Evolutionary conservation across 2,113 vertebrate species (phyloP), one percentile per base, ranked within the genome.

Genomic region (Sitta europaea): DNA sequence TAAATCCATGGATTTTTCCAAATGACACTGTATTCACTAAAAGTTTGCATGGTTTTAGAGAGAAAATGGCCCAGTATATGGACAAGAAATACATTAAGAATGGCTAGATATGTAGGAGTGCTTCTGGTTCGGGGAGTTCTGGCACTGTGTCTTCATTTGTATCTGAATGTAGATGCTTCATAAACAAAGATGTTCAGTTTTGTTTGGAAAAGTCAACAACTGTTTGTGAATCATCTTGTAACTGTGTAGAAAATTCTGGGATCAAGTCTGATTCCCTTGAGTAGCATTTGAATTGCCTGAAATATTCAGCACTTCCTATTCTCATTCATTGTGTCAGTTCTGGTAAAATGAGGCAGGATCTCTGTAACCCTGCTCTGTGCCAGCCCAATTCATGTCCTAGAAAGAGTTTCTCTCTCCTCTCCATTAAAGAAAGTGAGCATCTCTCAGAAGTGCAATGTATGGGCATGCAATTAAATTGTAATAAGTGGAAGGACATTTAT

Each of bases 61-160:
- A 36, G 43, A 51, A 71, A 87, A 74, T 51, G 17, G 10, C 9
- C 27, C 7, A 17, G 29, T 38, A 21, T 14, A 40, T 71, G 33
- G 31, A 27, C 23, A 67, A 48, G 25, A 55, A 29, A 22, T 63
- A 31, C 15, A 14, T 72, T 85, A 62, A 31, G 14, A 40, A 23
- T 75, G 28, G 28, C 15, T 78, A 53, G 78, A 72, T 63, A 75
- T 0, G 0, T 31, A 59, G 36, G 4, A 66, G 10, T 3, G 2
- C 12, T 5, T 55, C 53, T 42, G 19, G 7, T 35, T 63, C 48
- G 53, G 53, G 33, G 31, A 40, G 2, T 84, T 86, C 45, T 75
- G 53, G 22, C 31, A 5, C 23, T 54, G 13, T 12, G 27, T 59
- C n/a, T 78, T 73, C 10, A 22, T 51, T 89, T 71, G 48, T 16